Evolutionary conservation across 2,113 vertebrate genomes (phyloP), one percentile per base, ranked within the genome.

Genomic region (Terrapene triunguis): DNA sequence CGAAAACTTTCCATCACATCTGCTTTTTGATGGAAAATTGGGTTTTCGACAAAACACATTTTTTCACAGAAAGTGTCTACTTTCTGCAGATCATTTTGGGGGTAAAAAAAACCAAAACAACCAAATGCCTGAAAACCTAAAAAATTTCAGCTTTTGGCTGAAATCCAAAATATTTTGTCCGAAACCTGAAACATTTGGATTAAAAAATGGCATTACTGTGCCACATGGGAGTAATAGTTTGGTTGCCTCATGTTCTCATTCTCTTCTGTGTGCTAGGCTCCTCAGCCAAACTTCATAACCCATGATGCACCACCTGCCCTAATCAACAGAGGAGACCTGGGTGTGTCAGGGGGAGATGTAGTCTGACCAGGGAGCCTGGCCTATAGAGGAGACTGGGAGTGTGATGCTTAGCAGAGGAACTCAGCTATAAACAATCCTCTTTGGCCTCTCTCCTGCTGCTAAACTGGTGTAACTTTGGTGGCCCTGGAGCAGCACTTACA

Each of bases 231-330:
- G 32, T 44, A 88, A 38, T 85, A 53, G 48, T 12, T 69, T 88
- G 89, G 82, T 55, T 79, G 76, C 85, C 32, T 57, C 3, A 1
- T 4, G 6, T 22, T 85, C 32, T 4, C 35, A 82, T 87, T 89
- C 29, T 87, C 10, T 25, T 54, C 3, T 8, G 16, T 1, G 1
- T 55, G 13, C 81, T 57, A 65, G 50, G 38, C 90, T 65, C 48
- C 69, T 5, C 42, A 84, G 82, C 3, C 74, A 38, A 50, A 8
- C 13, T 74, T 74, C 38, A 19, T 19, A 47, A 35, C 84, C 94
- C 80, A 32, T 0, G 0, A 4, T 21, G 13, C 24, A 4, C 27
- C 35, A 69, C 65, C 35, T 72, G n/a, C 50, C 12, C 0, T 3
- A 48, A 1, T 14, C n/a, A 21, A 35, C 76, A 35, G 0, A 9